A percentile compares a stretch with the other conserved stretches of the same genome.
Conservation (phyloP, 2,113 vertebrate genomes). For the Tichodroma muraria region DNA sequence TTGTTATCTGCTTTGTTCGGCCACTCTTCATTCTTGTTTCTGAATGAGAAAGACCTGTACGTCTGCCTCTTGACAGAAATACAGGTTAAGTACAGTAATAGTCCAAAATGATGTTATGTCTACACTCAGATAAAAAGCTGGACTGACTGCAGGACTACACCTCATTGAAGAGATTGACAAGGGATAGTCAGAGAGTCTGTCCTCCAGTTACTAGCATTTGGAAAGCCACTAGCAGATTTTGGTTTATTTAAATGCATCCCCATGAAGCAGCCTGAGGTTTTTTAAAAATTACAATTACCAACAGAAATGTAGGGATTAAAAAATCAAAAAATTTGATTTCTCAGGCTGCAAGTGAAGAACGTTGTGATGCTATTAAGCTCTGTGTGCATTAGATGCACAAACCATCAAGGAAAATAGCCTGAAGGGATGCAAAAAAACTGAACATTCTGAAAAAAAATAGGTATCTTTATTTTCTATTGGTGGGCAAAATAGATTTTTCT, state of each 20-base stretch:
- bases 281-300: neutral
- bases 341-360: neutral
- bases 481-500: neutral
- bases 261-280: neutral
- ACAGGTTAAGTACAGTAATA: neutral
- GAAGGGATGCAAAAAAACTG: neutral
- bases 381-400: neutral
- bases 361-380: neutral
- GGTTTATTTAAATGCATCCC: neutral
- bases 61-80: neutral
- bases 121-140: neutral
- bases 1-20: neutral
- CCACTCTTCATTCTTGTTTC: neutral
- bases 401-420: neutral
- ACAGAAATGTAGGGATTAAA: neutral
- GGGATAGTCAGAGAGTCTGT: neutral
- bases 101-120: neutral
- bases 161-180: neutral
- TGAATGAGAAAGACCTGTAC: neutral
- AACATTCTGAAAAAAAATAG: neutral
- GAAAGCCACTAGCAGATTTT: neutral
- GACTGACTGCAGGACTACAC: neutral
- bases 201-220: neutral
- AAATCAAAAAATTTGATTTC: neutral
- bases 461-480: neutral